These are phyloP conservation scores for Carcina quercana DNA, from an alignment of 2,888 invertebrate genomes.

Conservation along the genomic window DNA sequence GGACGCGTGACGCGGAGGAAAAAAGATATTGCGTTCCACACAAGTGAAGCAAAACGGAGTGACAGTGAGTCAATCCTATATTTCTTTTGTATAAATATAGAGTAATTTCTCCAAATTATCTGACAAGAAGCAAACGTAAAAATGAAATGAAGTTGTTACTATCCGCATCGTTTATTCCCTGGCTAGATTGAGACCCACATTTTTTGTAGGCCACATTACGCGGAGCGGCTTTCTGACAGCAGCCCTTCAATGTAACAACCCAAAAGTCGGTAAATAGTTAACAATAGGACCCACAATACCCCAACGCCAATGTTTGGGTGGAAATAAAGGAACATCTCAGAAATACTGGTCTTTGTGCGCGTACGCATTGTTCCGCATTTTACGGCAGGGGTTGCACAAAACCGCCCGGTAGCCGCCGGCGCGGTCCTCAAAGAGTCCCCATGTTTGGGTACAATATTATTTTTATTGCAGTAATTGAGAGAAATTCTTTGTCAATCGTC, in stretches of 20 bases:
- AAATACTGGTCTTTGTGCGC: constrained; percentile 50
- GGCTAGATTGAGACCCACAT: constrained; percentile 35
- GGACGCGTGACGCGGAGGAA: too few species aligned
- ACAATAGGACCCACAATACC: constrained; percentile 61
- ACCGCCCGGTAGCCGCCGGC: constrained; percentile 66
- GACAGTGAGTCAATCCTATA: too few species aligned
- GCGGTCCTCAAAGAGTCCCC: constrained; percentile 44
- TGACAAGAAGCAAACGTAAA: too few species aligned
- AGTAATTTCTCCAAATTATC: too few species aligned
- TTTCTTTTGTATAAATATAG: too few species aligned
- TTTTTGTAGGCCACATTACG: constrained; percentile 32
- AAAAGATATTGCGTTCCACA: too few species aligned
- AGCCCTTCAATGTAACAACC: constrained; percentile 56
- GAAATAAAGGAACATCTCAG: constrained; percentile 64
- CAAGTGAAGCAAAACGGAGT: too few species aligned
- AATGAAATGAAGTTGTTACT: constrained; percentile 32
- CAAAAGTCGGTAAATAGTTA: constrained; percentile 69
- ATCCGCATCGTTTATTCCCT: constrained; percentile 16
- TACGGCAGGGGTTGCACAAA: constrained; percentile 58
- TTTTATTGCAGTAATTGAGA: constrained; percentile 69
- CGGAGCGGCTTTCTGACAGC: constrained; percentile 33
- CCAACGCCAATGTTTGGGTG: constrained; percentile 70
- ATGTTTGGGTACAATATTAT: constrained; percentile 68
- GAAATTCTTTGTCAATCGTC: constrained; percentile 34
- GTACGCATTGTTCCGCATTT: constrained; percentile 41